Evolutionary conservation across 2,113 vertebrate genomes (phyloP).

Genomic region (Pseudonaja textilis): DNA sequence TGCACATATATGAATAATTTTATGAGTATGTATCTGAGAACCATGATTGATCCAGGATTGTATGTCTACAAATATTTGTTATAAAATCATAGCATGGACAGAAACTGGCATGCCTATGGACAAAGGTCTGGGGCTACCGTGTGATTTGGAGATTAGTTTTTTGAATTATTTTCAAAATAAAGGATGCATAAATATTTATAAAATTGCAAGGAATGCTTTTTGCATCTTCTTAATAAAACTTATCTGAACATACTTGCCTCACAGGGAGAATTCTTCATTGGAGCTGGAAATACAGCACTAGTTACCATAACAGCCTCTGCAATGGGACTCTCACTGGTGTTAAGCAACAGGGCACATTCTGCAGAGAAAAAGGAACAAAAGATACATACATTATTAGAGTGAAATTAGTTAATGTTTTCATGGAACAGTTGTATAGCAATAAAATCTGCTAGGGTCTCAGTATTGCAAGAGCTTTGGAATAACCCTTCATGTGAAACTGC

Average conservation of each 20-base stretch:
- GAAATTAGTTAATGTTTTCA: conserved; percentile 15
- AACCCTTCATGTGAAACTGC: neutral
- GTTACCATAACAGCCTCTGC: conserved; percentile 73
- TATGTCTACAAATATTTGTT: neutral
- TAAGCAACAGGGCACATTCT: conserved; percentile 80
- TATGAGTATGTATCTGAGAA: neutral
- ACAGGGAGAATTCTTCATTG: conserved; percentile 90
- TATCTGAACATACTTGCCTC: conserved; percentile 74
- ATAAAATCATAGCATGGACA: neutral
- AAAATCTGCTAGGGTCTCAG: neutral
- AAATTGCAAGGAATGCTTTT: neutral
- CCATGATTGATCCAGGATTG: neutral
- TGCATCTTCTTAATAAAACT: too few species aligned
- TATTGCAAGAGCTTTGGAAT: neutral
- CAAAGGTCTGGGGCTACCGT: neutral
- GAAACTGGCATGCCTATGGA: neutral
- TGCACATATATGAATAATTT: neutral
- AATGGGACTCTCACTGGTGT: conserved; percentile 75
- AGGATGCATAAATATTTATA: neutral
- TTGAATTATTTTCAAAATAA: neutral
- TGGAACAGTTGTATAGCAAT: neutral
- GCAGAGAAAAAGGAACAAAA: conserved; percentile 23
- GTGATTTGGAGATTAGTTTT: neutral
- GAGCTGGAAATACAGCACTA: conserved; percentile 84
- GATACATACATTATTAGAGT: conserved; percentile 27